A percentile compares a stretch with the other conserved stretches of the same genome.
These are phyloP conservation scores for Batillaria attramentaria DNA, from an alignment of 1,140 invertebrate species.

Conservation along the genomic window DNA sequence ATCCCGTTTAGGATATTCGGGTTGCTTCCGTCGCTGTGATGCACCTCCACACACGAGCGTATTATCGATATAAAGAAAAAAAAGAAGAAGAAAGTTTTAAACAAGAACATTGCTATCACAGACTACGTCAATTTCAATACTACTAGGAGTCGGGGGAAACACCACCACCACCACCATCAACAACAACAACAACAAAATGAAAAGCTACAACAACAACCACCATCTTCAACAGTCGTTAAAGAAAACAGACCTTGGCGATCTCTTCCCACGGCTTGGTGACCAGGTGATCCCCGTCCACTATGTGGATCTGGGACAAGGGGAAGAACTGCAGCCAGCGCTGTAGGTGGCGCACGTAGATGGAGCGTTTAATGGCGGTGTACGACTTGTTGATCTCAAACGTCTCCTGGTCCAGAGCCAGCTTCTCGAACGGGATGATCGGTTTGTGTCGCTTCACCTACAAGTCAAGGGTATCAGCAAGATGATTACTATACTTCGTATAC, in stretches of 20 bases:
- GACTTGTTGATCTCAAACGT: slow-evolving; percentile 56
- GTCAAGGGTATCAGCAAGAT: not conserved
- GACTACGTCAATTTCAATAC: too few relatives aligned
- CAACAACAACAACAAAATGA: too few relatives aligned
- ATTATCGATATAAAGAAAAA: too few relatives aligned
- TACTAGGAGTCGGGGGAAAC: too few relatives aligned
- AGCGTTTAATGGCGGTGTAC: slow-evolving; percentile 81
- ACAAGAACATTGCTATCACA: too few relatives aligned
- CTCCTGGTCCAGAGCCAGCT: slow-evolving; percentile 50
- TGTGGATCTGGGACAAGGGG: slow-evolving; percentile 83
- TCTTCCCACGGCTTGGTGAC: slow-evolving; percentile 89
- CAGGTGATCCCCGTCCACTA: slow-evolving; percentile 90
- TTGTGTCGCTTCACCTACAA: slow-evolving; percentile 41
- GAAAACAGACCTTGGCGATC: slow-evolving; percentile 77
- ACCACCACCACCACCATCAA: too few relatives aligned
- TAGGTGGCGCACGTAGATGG: slow-evolving; percentile 87
- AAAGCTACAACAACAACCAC: not conserved
- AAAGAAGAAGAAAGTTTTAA: too few relatives aligned
- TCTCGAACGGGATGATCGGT: slow-evolving; percentile 54
- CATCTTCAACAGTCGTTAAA: too few relatives aligned
- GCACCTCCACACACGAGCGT: too few relatives aligned
- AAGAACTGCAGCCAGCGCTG: slow-evolving; percentile 88
- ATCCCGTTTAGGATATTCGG: too few relatives aligned
- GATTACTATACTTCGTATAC: not conserved
- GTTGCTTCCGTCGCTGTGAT: too few relatives aligned